Percentiles rank a stretch among this genome's conserved stretches.
These are phyloP conservation scores for Hemicrepidius hirtus DNA, from an alignment of 2,888 invertebrate genomes.

Conservation along the genomic window DNA sequence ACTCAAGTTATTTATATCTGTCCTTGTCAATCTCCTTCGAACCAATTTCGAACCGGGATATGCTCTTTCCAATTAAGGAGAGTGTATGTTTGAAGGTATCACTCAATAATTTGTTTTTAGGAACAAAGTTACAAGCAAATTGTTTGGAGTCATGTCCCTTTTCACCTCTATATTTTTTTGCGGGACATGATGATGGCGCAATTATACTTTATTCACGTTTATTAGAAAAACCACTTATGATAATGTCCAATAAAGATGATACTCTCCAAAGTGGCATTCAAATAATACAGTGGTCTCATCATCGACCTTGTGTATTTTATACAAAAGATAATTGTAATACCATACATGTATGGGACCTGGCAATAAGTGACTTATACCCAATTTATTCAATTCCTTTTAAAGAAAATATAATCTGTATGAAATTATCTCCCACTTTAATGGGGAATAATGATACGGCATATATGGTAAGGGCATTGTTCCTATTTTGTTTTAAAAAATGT, in stretches of 20 bases:
- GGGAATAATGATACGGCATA: conserved; percentile 66
- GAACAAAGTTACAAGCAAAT: conserved; percentile 65
- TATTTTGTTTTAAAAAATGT: neutral
- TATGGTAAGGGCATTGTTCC: conserved; percentile 68
- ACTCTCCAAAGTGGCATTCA: conserved; percentile 65
- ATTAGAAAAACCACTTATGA: conserved; percentile 70
- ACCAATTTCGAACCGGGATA: too few species aligned
- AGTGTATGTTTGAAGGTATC: too few species aligned
- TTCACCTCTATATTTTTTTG: conserved; percentile 72
- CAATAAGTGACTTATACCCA: conserved; percentile 73
- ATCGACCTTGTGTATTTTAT: conserved; percentile 74
- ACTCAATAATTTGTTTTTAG: too few species aligned
- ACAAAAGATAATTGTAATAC: conserved; percentile 71
- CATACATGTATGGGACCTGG: conserved; percentile 75
- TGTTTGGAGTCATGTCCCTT: conserved; percentile 74
- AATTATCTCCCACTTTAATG: conserved; percentile 68
- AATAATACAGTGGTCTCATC: conserved; percentile 74
- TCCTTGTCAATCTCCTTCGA: too few species aligned
- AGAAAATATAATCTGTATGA: conserved; percentile 70
- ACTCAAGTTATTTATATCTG: too few species aligned
- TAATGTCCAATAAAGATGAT: conserved; percentile 65
- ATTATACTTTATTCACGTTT: conserved; percentile 72
- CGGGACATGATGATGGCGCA: conserved; percentile 74
- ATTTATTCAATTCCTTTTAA: conserved; percentile 70
- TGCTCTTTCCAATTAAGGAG: too few species aligned